A percentile compares a stretch with the other conserved stretches of the same genome.
Evolutionary conservation across 2,113 vertebrate genomes (phyloP).

Genomic region (Erinaceus europaeus): DNA sequence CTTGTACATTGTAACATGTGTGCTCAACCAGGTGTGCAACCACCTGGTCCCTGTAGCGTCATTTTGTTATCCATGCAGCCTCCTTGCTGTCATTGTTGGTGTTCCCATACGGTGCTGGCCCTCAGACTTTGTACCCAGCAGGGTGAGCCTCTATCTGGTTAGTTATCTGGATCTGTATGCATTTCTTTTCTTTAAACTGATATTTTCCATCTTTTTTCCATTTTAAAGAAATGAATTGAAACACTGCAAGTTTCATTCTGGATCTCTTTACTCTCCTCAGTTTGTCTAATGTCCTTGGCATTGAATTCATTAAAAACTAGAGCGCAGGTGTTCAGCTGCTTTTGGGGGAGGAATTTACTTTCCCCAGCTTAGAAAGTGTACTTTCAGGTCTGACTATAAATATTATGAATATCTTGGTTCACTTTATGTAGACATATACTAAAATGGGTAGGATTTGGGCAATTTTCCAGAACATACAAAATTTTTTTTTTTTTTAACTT

Average conservation of each 20-base stretch:
- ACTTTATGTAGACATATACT: conserved; percentile 25
- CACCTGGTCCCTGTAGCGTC: no score
- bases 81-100: no score
- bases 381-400: conserved; percentile 39
- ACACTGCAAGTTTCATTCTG: background rate
- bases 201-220: conserved; percentile 2
- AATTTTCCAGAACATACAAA: conserved; percentile 47
- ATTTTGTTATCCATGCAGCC: no score
- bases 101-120: no score
- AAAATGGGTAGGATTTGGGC: conserved; percentile 38
- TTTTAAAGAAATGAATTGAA: conserved; percentile 19
- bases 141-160: no score
- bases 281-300: background rate
- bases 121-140: no score
- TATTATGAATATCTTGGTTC: conserved; percentile 39
- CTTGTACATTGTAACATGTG: no score
- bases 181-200: no score
- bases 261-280: background rate
- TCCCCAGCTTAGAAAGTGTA: background rate
- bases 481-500: background rate
- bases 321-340: background rate
- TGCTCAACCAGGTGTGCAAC: no score
- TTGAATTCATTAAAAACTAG: background rate
- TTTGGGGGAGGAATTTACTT: background rate
- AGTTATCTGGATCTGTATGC: no score